These are phyloP conservation scores for Myiothlypis coronata DNA, from an alignment of 2,797 vertebrate species.

Conservation along the genomic window DNA sequence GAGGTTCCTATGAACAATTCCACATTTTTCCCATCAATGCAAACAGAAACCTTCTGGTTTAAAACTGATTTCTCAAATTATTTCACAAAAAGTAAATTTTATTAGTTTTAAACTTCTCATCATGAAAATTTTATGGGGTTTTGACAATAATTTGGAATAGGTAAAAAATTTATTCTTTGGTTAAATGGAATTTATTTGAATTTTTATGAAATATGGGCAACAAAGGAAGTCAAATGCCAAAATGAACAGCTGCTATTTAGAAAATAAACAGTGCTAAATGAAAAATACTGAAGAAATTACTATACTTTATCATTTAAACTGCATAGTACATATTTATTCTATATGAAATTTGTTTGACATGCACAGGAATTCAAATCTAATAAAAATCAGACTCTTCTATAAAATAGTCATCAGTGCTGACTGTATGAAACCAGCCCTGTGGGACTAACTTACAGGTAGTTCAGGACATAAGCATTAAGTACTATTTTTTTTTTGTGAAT, in stretches of 20 bases:
- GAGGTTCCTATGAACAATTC: neutral
- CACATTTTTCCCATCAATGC: fast-evolving
- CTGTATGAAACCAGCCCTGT: neutral
- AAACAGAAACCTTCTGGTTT: neutral
- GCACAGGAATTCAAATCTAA: neutral
- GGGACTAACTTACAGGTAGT: neutral
- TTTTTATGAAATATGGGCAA: neutral
- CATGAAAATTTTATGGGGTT: neutral
- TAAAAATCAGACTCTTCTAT: neutral
- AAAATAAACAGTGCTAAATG: neutral
- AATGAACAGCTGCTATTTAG: neutral
- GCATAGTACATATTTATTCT: neutral
- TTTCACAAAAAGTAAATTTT: neutral
- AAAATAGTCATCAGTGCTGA: neutral
- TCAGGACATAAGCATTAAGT: fast-evolving
- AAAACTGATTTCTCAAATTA: neutral
- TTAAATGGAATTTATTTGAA: neutral
- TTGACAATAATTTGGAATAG: neutral
- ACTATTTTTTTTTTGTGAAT: neutral
- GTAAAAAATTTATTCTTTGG: neutral
- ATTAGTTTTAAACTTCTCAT: neutral
- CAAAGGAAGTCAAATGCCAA: neutral
- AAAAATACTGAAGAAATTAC: neutral
- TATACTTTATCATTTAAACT: neutral
- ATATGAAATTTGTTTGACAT: neutral